These are phyloP conservation scores for Daktulosphaira vitifoliae DNA, from an alignment of 1,140 invertebrate species.

Conservation along the genomic window DNA sequence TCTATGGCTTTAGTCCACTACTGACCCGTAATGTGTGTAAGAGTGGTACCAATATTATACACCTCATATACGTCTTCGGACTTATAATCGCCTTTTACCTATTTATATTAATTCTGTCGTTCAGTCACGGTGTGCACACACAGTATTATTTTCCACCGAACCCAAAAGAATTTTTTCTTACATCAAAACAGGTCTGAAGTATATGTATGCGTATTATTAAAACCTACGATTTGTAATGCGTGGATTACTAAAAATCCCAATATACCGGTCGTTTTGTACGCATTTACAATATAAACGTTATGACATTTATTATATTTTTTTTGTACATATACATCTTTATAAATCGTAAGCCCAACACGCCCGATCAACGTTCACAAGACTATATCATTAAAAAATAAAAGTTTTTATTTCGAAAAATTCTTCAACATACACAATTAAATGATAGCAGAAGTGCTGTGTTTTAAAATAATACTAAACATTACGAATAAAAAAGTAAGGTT, in stretches of 20 bases:
- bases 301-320: constrained; percentile 14
- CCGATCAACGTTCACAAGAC: too few relatives aligned
- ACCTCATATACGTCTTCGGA: too few relatives aligned
- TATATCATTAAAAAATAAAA: too few relatives aligned
- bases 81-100: constrained; percentile 25
- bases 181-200: constrained; percentile 1
- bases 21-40: too few relatives aligned
- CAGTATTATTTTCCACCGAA: background rate
- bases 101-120: constrained; percentile 18
- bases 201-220: too few relatives aligned
- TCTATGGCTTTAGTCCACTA: background rate
- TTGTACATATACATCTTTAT: background rate
- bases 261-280: background rate
- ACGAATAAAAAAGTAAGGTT: too few relatives aligned
- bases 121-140: constrained; percentile 3
- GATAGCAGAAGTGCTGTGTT: too few relatives aligned
- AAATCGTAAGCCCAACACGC: too few relatives aligned
- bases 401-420: too few relatives aligned
- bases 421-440: too few relatives aligned
- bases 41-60: too few relatives aligned
- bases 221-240: constrained; percentile 21
- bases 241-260: background rate
- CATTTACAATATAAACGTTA: constrained; percentile 11
- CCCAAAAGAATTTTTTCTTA: constrained; percentile 14
- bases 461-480: too few relatives aligned